Base-by-base conservation (phyloP, 2,888 invertebrate genomes). In the Phania funesta region DNA sequence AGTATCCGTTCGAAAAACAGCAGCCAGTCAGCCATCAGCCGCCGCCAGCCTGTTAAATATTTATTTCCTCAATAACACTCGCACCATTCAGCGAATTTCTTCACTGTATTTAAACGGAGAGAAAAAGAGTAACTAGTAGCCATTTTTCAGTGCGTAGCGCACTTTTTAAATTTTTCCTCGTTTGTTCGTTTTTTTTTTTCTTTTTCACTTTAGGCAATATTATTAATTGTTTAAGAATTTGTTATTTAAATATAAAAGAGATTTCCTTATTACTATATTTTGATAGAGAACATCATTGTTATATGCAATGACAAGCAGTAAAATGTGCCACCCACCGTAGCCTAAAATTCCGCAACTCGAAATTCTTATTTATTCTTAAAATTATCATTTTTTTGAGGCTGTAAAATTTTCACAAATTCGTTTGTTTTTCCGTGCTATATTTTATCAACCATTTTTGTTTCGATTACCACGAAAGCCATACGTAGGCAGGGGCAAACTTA, bases 401-500 rank as follows among this genome's bases (percentile, higher is more conserved):
- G 68, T 38, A 26, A 35, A 75, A 48, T 46, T 48, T 29, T 50
- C 22, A 65, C 50, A 74, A 41, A 60, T 44, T 44, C 41, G 16
- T 44, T 18, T 16, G 35, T 38, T 38, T 68, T 60, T 62, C 18
- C 13, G n/a, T 60, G 50, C 50, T 62, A 41, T 46, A 68, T 41
- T 50, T 26, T 73, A 54, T 46, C 26, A 46, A 48, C n/a, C 16
- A 16, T 65, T 26, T 52, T 76, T 62, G 65, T 71, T 26, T 64
- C 48, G 18, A 54, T 70, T 73, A 75, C 64, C 74, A 82, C 78
- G 60, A 70, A 52, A 74, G 70, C 41, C 68, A 50, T 64, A 74
- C 35, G 70, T 80, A 80, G 64, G 70, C 58, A 80, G 75, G 75
- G 26, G 75, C 56, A 73, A 65, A 48, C 62, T 62, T 76, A 60